Evolutionary conservation across 2,888 invertebrate genomes (phyloP).

Genomic region (Ophion obscuratus): DNA sequence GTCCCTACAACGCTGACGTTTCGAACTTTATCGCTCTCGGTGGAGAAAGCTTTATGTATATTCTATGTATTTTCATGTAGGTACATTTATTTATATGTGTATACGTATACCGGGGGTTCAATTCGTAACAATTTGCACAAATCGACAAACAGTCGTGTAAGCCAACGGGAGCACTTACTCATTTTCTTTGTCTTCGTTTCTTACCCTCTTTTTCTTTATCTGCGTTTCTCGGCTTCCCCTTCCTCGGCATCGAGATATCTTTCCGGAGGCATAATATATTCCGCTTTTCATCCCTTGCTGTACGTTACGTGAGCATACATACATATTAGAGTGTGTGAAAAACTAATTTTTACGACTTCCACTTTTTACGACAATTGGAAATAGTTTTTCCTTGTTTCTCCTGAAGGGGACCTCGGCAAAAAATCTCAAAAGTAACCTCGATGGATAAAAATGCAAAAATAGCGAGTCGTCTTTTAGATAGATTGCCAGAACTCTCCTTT

Average conservation of each 20-base stretch:
- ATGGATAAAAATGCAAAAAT: background rate
- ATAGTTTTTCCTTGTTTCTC: background rate
- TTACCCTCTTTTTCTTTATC: background rate
- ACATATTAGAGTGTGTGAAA: too few species aligned
- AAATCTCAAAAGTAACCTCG: background rate
- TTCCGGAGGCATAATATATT: background rate
- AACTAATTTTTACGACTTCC: background rate
- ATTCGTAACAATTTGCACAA: constrained; percentile 27
- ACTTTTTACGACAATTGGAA: background rate
- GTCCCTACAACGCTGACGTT: background rate
- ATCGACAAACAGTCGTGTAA: constrained; percentile 21
- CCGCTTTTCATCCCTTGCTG: background rate
- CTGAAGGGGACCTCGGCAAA: background rate
- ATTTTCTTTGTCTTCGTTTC: background rate
- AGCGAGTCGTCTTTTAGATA: background rate
- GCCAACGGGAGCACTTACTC: background rate
- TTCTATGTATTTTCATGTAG: background rate
- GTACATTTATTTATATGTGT: background rate
- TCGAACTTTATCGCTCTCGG: constrained; percentile 1
- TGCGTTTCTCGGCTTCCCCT: background rate
- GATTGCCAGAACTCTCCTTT: background rate
- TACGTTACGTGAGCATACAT: too few species aligned
- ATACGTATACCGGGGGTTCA: background rate
- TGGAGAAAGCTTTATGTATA: background rate
- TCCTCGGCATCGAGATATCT: background rate